Evolutionary conservation across 1,140 invertebrate species (phyloP).

Genomic region (Phenacoccus solenopsis): DNA sequence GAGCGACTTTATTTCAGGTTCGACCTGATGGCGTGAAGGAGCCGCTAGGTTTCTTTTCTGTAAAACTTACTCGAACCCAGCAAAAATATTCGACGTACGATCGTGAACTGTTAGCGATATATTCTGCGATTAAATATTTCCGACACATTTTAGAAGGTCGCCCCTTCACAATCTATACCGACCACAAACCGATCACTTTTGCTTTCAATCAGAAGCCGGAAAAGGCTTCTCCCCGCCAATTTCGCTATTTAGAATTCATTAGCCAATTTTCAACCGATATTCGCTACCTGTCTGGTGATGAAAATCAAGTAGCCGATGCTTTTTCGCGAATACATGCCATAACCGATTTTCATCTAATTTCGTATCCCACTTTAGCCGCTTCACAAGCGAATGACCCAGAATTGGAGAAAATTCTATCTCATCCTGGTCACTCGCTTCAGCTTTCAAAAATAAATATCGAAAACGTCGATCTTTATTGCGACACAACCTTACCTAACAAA

Average conservation of each 20-base stretch:
- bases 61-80: conserved; percentile 31
- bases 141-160: conserved; percentile 34
- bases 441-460: too few species aligned
- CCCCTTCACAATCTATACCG: conserved; percentile 31
- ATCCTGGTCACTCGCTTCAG: too few species aligned
- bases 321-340: background rate
- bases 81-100: conserved; percentile 34
- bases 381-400: too few species aligned
- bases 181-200: conserved; percentile 33
- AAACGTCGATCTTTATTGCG: too few species aligned
- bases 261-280: conserved; percentile 33
- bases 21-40: conserved; percentile 21
- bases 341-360: too few species aligned
- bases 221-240: too few species aligned
- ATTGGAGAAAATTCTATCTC: too few species aligned
- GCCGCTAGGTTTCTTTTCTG: conserved; percentile 34
- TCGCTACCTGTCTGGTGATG: conserved; percentile 29
- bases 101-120: conserved; percentile 37
- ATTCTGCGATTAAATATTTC: conserved; percentile 34
- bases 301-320: background rate
- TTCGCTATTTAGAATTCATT: conserved; percentile 34
- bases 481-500: too few species aligned
- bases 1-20: conserved; percentile 24
- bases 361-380: too few species aligned
- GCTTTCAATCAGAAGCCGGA: conserved; percentile 30